Conservation (phyloP, 2,888 invertebrate species). For the Drosophila leonis region DNA sequence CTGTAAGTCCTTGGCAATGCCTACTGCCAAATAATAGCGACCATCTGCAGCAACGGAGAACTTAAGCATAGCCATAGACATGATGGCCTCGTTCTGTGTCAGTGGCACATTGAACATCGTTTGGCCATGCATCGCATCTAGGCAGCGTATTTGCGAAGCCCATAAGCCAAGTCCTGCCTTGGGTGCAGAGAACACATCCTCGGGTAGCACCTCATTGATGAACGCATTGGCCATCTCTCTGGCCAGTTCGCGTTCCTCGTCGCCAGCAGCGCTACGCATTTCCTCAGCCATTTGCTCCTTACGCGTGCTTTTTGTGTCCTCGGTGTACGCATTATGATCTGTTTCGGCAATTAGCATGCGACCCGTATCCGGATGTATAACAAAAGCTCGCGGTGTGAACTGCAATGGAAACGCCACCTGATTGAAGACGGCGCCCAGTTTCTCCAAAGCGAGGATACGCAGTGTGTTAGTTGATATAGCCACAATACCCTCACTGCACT, state of each 20-base stretch:
- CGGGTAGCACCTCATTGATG: constrained; percentile 96
- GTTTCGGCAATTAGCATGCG: constrained; percentile 97
- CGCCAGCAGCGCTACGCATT: constrained; percentile 98
- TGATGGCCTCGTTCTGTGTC: constrained; percentile 98
- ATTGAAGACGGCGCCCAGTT: constrained; percentile 99
- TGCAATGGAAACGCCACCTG: constrained; percentile 96
- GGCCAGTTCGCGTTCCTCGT: constrained; percentile 97
- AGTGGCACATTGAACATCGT: constrained; percentile 92
- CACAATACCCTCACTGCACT: constrained; percentile 99
- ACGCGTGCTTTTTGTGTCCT: constrained; percentile 96
- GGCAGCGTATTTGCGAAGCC: constrained; percentile 95
- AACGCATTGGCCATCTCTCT: constrained; percentile 99
- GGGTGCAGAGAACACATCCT: constrained; percentile 97
- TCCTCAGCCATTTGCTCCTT: constrained; percentile 98
- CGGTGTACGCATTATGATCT: constrained; percentile 99
- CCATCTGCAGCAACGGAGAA: constrained; percentile 88
- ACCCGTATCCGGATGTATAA: constrained; percentile 95
- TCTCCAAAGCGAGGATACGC: constrained; percentile 98
- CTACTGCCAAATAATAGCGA: constrained; percentile 90
- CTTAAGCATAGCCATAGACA: constrained; percentile 93
- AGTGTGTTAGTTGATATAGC: constrained; percentile 99
- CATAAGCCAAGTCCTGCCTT: constrained; percentile 98
- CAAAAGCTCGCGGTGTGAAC: constrained; percentile 97
- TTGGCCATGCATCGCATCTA: constrained; percentile 93
- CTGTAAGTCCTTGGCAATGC: constrained; percentile 95